Evolutionary conservation across 2,113 vertebrate species (phyloP), one percentile per base, ranked within the genome.

Genomic region (Solenodon paradoxus): DNA sequence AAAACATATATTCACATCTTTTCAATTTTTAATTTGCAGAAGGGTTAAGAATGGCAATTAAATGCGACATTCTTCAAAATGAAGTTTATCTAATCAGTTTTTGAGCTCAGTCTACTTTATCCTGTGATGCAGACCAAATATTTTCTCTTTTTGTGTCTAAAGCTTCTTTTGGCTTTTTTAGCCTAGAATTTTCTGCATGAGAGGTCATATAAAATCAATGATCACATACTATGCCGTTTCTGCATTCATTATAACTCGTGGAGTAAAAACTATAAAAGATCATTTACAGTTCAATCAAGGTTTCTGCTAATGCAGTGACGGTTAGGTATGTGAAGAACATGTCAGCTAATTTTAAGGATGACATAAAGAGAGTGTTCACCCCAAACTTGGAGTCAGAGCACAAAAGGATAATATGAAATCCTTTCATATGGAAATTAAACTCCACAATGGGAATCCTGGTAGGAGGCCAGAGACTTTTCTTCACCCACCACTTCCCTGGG

Each of bases 321-420:
- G 75, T 80, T 87, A 83, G 26, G 42, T 95, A 68, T 64, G 84
- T 51, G 85, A 95, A 88, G 93, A 95, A 87, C 82, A 89, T 80
- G 86, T 96, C 93, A 95, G 93, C 68, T 93, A 92, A 91, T 94
- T 95, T 83, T 91, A 94, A 97, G 96, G 96, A 96, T 92, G 95
- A 95, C 78, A 93, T 72, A 92, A 94, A 88, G 83, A 92, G 35
- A 68, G 35, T 88, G 69, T 89, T 93, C 86, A 92, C 85, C 88
- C 91, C 94, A 94, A 95, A 95, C 47, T 87, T 95, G 92, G 96
- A 97, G 88, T 94, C 89, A 90, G 78, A 97, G 87, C 85, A 97
- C 94, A 96, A 97, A n/a, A 94, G 71, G 71, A 95, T 95, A 78
- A 80, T 85, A 79, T 64, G 87, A 93, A 97, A 96, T 86, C 74